Evolutionary conservation across 2,797 vertebrate species (phyloP), one percentile per base, ranked within the genome.

Genomic region (Hippopotamyrus pictus): DNA sequence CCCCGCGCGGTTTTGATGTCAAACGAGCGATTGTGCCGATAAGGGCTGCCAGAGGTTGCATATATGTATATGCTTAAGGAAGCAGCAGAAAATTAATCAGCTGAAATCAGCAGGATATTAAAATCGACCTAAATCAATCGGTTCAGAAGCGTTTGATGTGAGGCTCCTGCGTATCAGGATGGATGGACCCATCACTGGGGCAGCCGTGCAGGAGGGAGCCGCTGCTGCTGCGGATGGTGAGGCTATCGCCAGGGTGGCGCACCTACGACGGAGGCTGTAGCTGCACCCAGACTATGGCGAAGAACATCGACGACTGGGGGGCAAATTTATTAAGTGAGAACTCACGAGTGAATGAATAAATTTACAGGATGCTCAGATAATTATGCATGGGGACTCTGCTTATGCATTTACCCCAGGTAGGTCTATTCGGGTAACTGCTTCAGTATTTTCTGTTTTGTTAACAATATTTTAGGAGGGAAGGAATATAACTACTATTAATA

Each of bases 1-100:
- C 57, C 46, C 25, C 53, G 22, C 14, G 79, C 90, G 85, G 91
- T 93, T 95, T 93, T 93, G 91, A 94, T 94, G 92, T 92, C 90
- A 94, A 92, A 92, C 69, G 83, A 91, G 89, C 87, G 88, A 92
- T 92, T 53, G 51, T 89, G 19, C 89, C 54, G 79, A 92, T 88
- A 87, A 69, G 86, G 90, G 91, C 89, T 9, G 3, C 37, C 50
- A n/a, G 84, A 33, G 53, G 88, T 88, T 90, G 89, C 90, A 93
- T 91, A 92, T 22, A 83, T 92, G 93, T 93, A 93, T 90, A 89
- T 85, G 37, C 37, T 0, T 65, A 62, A 48, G 37, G 17, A 57
- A 8, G 53, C 33, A 9, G 17, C 53, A 62, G 22, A 9, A 88
- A n/a, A 48, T 48, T 4, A 88, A 29, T 29, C 59, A 4, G 59